phyloP scores from a whole-genome alignment of 2,888 invertebrate genomes.

The Mactromeris polynyma region DNA sequence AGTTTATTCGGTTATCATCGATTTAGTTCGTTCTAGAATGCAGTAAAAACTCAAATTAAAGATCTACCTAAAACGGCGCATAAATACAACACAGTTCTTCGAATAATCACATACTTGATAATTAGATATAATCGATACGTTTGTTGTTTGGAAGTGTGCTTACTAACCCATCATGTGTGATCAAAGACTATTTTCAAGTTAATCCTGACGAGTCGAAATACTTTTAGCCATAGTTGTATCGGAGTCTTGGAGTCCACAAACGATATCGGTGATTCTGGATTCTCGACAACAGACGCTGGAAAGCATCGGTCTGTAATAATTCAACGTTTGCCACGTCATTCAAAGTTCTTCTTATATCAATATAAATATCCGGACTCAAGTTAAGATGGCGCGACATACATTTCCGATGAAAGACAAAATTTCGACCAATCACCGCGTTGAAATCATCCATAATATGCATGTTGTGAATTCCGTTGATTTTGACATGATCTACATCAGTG shows the following conservation, averaged over 20 bases:
- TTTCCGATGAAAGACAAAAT: constrained; percentile 77
- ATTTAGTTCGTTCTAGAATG: too few species aligned
- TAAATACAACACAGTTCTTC: background rate
- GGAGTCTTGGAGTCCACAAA: constrained; percentile 67
- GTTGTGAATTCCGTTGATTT: constrained; percentile 68
- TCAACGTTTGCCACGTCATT: constrained; percentile 40
- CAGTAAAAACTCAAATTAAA: background rate
- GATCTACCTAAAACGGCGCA: background rate
- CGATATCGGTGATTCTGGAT: constrained; percentile 65
- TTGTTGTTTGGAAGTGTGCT: background rate
- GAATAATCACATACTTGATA: background rate
- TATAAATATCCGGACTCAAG: constrained; percentile 78
- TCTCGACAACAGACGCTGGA: constrained; percentile 56
- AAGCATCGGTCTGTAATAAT: constrained; percentile 32
- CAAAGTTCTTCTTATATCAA: constrained; percentile 68
- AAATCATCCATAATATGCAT: constrained; percentile 75
- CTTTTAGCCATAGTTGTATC: background rate
- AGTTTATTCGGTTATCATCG: too few species aligned
- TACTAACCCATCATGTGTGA: background rate
- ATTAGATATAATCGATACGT: background rate
- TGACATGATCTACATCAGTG: constrained; percentile 77
- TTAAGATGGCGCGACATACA: constrained; percentile 81
- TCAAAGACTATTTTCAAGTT: background rate
- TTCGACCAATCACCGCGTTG: constrained; percentile 66
- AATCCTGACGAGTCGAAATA: background rate